Evolutionary conservation across 30 jellyfish, hydroid and myxozoan species (phyloP).

Genomic region (Hydractinia symbiolongicarpus): DNA sequence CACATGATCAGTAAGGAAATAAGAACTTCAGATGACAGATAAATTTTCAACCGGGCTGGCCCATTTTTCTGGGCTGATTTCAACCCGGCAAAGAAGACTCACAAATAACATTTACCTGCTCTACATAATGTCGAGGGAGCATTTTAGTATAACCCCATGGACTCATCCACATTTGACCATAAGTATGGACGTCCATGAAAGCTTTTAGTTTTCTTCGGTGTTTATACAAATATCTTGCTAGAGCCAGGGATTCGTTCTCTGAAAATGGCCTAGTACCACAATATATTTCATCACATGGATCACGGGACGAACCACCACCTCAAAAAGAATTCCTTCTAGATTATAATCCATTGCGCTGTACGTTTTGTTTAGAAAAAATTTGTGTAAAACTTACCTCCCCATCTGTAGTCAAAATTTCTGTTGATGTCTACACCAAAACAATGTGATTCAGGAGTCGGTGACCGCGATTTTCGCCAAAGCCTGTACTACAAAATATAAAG

Average conservation of each 20-base stretch:
- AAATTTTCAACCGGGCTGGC: slow-evolving; percentile 37
- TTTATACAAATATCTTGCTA: slow-evolving; percentile 73
- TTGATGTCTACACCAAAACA: slow-evolving; percentile 90
- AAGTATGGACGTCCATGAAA: slow-evolving; percentile 82
- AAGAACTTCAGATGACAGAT: slow-evolving; percentile 42
- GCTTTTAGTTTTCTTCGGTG: slow-evolving; percentile 48
- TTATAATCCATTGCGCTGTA: background rate
- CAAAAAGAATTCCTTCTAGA: background rate
- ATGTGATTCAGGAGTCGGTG: slow-evolving; percentile 44
- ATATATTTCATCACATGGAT: slow-evolving; percentile 74
- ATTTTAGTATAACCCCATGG: slow-evolving; percentile 91
- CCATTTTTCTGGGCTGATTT: slow-evolving; percentile 1
- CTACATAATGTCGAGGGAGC: slow-evolving; percentile 31
- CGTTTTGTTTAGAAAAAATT: background rate
- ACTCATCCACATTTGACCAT: slow-evolving; percentile 77
- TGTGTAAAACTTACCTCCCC: slow-evolving; percentile 80
- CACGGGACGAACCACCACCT: slow-evolving; percentile 94
- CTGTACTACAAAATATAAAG: slow-evolving; percentile 36
- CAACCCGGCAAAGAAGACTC: slow-evolving; percentile 12
- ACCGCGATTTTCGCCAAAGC: slow-evolving; percentile 82
- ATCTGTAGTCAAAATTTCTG: slow-evolving; percentile 75
- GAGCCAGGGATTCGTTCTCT: slow-evolving; percentile 60
- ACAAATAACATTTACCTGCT: slow-evolving; percentile 45
- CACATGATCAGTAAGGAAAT: slow-evolving; percentile 17
- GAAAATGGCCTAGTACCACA: slow-evolving; percentile 82